A percentile compares a stretch with the other conserved stretches of the same genome.
These are phyloP conservation scores for Caenorhabditis becei DNA, from an alignment of 2,888 invertebrate species.

Conservation along the genomic window DNA sequence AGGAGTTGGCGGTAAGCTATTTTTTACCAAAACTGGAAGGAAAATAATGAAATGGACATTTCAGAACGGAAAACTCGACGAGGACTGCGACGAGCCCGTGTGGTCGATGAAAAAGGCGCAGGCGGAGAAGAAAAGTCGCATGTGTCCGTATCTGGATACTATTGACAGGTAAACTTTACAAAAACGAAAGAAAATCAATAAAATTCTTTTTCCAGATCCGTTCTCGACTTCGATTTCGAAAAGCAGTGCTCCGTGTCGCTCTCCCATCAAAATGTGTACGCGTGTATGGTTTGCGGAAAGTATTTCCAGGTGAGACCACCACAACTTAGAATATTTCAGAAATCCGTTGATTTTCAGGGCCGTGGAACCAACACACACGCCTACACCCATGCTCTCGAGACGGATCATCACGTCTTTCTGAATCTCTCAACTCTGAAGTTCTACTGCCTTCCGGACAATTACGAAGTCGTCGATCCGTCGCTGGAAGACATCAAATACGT, in stretches of 20 bases:
- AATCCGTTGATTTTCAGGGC: slow-evolving; percentile 85
- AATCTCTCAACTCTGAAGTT: slow-evolving; percentile 97
- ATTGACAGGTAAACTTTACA: slow-evolving; percentile 90
- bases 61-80: slow-evolving; percentile 57
- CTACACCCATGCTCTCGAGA: slow-evolving; percentile 98
- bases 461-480: slow-evolving; percentile 97
- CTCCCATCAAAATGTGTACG: slow-evolving; percentile 98
- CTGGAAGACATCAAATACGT: slow-evolving; percentile 98
- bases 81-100: slow-evolving; percentile 73
- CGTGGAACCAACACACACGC: slow-evolving; percentile 98
- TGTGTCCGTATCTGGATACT: slow-evolving; percentile 96
- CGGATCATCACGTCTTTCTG: slow-evolving; percentile 94
- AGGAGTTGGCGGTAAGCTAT: slow-evolving; percentile 53
- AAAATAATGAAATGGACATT: not conserved
- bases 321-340: not conserved
- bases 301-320: slow-evolving; percentile 88
- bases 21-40: not conserved
- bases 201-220: slow-evolving; percentile 84
- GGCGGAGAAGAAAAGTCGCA: slow-evolving; percentile 72
- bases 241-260: slow-evolving; percentile 98
- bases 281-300: slow-evolving; percentile 98
- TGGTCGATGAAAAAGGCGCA: slow-evolving; percentile 79
- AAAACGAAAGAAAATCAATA: not conserved
- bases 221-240: slow-evolving; percentile 99
- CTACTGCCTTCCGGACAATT: slow-evolving; percentile 99